Conservation (phyloP, 2,797 vertebrate genomes). For the Malurus splendens region DNA sequence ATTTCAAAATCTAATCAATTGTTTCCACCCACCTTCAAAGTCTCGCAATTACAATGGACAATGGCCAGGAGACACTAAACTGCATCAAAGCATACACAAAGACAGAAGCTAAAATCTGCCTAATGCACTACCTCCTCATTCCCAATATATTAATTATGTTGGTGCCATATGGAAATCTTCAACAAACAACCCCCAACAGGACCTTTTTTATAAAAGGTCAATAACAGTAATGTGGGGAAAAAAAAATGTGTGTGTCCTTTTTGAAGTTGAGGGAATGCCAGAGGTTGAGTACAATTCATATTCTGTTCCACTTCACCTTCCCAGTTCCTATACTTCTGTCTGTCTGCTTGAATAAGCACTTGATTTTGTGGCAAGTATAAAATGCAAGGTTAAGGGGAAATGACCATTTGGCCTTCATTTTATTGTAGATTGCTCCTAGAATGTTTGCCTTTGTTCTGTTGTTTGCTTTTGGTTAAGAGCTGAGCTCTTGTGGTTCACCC, state of each 20-base stretch:
- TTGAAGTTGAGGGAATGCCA: background rate
- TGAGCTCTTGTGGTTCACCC: slow-evolving; percentile 29
- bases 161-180: background rate
- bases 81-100: background rate
- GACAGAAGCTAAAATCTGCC: background rate
- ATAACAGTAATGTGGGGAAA: background rate
- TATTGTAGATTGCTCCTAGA: slow-evolving; percentile 30
- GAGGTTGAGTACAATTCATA: background rate
- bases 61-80: background rate
- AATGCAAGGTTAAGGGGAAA: slow-evolving; percentile 36
- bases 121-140: background rate
- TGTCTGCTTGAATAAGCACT: background rate
- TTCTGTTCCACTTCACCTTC: background rate
- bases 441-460: slow-evolving; percentile 61
- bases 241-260: background rate
- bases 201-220: background rate
- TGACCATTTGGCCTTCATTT: slow-evolving; percentile 32
- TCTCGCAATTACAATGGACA: background rate
- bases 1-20: background rate
- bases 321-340: background rate
- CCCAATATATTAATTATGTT: background rate
- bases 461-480: slow-evolving; percentile 62
- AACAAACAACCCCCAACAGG: background rate
- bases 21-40: background rate
- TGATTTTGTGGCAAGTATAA: slow-evolving; percentile 2